phyloP scores from a whole-genome alignment of 2,888 invertebrate genomes.

The Lordiphosa fenestrarum region DNA sequence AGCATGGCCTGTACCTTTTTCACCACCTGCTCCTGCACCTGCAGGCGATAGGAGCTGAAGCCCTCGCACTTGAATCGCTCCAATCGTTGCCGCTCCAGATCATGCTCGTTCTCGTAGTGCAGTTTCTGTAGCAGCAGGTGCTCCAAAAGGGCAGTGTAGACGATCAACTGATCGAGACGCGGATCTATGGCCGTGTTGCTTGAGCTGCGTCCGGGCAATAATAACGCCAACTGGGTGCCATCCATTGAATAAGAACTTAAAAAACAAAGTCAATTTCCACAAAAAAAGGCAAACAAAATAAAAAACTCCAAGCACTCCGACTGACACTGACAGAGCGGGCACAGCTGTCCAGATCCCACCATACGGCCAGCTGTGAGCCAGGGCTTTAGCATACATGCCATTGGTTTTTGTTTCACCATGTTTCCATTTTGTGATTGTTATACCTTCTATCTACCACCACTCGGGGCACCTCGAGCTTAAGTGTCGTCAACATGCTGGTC shows the following conservation, averaged over 20 bases:
- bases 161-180: constrained; percentile 49
- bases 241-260: too few relatives aligned
- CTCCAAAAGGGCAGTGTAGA: constrained; percentile 41
- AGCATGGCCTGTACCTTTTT: constrained; percentile 42
- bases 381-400: neutral
- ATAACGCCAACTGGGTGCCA: too few relatives aligned
- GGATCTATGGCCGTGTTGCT: constrained; percentile 27
- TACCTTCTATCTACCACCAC: too few relatives aligned
- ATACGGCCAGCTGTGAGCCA: too few relatives aligned
- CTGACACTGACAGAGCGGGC: neutral
- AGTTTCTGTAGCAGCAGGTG: constrained; percentile 48
- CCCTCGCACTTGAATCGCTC: constrained; percentile 43
- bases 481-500: constrained; percentile 27
- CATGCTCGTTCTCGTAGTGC: constrained; percentile 41
- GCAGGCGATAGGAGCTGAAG: constrained; percentile 23
- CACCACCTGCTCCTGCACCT: constrained; percentile 41
- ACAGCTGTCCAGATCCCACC: neutral
- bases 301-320: neutral
- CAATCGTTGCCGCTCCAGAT: constrained; percentile 35
- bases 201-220: too few relatives aligned
- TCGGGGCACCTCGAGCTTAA: constrained; percentile 18
- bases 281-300: neutral
- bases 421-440: constrained; percentile 17
- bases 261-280: constrained; percentile 2
- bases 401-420: constrained; percentile 14